Evolutionary conservation across 1,140 invertebrate species (phyloP).

Genomic region (Conus ventricosus): DNA sequence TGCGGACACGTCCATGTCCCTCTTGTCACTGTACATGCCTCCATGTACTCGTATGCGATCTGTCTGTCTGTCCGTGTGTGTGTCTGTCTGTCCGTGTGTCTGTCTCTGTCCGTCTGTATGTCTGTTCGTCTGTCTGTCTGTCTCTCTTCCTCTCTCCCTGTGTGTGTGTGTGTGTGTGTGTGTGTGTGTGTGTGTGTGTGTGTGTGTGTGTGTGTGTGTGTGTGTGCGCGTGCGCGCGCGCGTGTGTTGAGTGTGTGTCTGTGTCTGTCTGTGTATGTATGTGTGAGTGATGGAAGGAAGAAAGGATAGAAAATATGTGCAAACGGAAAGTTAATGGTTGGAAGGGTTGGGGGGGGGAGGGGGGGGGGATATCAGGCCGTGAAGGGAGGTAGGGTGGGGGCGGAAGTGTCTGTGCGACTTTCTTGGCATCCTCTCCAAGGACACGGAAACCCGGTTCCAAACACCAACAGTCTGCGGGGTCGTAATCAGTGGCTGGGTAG

Average conservation of each 20-base stretch:
- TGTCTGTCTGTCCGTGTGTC: background rate
- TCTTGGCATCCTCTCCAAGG: too few species aligned
- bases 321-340: background rate
- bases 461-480: too few species aligned
- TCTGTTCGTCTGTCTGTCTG: too few species aligned
- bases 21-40: background rate
- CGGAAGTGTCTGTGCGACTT: too few species aligned
- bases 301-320: background rate
- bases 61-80: background rate
- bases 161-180: background rate
- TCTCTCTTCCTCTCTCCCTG: too few species aligned
- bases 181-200: conserved; percentile 6
- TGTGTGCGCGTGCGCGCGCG: background rate
- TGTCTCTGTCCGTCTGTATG: too few species aligned
- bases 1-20: background rate
- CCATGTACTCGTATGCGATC: background rate
- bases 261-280: background rate
- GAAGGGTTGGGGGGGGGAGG: too few species aligned
- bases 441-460: too few species aligned
- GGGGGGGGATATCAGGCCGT: too few species aligned
- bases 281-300: background rate
- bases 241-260: background rate
- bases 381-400: too few species aligned
- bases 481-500: too few species aligned
- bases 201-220: background rate